Conservation (phyloP, 2,113 vertebrate species). For the Phylloscopus trochiloides region DNA sequence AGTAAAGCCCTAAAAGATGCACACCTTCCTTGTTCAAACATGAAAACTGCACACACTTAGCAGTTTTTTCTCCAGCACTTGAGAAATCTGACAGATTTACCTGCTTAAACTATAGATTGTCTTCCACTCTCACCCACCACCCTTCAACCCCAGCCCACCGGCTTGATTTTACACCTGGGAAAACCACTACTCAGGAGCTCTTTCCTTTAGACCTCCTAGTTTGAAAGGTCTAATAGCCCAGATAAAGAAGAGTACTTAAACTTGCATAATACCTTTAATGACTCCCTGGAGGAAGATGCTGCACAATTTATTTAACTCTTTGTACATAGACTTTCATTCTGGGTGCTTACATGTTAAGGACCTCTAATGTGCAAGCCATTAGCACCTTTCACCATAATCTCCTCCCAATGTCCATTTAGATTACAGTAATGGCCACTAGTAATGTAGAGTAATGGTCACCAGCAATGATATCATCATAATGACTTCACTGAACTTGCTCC, state of each 20-base stretch:
- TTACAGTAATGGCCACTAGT: constrained; percentile 62
- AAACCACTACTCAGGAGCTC: constrained; percentile 45
- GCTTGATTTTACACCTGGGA: constrained; percentile 49
- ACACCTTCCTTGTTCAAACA: neutral
- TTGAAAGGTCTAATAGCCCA: constrained; percentile 59
- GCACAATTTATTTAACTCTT: constrained; percentile 67
- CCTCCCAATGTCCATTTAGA: constrained; percentile 67
- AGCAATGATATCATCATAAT: constrained; percentile 68
- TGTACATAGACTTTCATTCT: constrained; percentile 49
- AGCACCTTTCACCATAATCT: constrained; percentile 70
- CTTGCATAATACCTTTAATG: constrained; percentile 61
- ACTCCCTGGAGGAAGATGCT: constrained; percentile 32
- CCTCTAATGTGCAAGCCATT: constrained; percentile 62
- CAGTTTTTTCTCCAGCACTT: neutral
- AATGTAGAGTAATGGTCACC: constrained; percentile 48
- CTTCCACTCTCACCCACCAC: neutral
- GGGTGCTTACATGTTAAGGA: constrained; percentile 60
- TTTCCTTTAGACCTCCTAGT: constrained; percentile 44
- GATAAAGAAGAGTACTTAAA: constrained; percentile 65
- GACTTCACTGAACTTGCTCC: constrained; percentile 37
- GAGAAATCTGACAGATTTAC: neutral
- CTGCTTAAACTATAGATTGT: neutral
- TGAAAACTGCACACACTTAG: neutral
- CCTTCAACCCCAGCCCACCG: neutral
- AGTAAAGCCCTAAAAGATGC: neutral